Percentiles rank a stretch among this genome's conserved stretches.
phyloP scores from a whole-genome alignment of 2,888 invertebrate species.

The Oithona nana region DNA sequence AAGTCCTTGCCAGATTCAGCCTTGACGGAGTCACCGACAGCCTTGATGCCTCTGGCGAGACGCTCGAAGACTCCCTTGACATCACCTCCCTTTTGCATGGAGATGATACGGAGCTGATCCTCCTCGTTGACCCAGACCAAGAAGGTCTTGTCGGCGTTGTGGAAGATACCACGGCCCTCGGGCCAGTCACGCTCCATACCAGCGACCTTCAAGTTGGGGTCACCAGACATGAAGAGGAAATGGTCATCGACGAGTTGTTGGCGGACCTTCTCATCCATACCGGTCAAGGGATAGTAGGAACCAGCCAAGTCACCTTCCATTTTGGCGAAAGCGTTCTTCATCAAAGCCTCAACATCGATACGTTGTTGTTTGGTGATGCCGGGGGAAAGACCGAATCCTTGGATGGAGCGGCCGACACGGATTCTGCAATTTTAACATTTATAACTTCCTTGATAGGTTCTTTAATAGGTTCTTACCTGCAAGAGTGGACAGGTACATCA shows the following conservation, averaged over 20 bases:
- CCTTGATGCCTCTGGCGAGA: conserved; percentile 25
- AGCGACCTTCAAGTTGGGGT: conserved; percentile 24
- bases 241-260: conserved; percentile 31
- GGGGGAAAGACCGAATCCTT: conserved; percentile 18
- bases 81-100: conserved; percentile 32
- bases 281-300: conserved; percentile 29
- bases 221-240: conserved; percentile 31
- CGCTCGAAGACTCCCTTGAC: conserved; percentile 23
- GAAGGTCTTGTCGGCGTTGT: conserved; percentile 33
- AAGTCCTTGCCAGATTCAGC: conserved; percentile 18
- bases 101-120: conserved; percentile 34
- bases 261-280: conserved; percentile 30
- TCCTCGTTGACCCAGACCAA: conserved; percentile 34
- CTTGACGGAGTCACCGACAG: conserved; percentile 23
- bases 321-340: conserved; percentile 17
- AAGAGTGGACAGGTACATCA: conserved; percentile 13
- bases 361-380: conserved; percentile 18
- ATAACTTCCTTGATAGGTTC: neutral
- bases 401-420: conserved; percentile 18
- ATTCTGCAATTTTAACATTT: conserved; percentile 4
- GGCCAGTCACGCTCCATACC: conserved; percentile 33
- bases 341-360: conserved; percentile 17
- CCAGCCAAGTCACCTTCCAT: conserved; percentile 27
- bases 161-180: conserved; percentile 34
- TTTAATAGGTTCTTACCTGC: neutral